Evolutionary conservation across 2,888 invertebrate genomes (phyloP).

Genomic region (Xestia xanthographa): DNA sequence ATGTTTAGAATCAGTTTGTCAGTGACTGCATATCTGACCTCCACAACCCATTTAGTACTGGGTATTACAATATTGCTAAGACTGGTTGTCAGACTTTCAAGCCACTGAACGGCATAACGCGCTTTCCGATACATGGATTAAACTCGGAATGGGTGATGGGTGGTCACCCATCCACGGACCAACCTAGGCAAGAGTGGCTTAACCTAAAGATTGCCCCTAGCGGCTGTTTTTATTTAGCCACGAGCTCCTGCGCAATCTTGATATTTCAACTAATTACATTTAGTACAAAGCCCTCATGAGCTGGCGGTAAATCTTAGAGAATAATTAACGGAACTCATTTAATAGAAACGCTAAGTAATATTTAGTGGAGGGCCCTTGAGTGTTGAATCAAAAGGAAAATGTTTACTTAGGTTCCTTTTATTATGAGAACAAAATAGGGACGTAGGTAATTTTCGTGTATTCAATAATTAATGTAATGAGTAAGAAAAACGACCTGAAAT

Average conservation of each 20-base stretch:
- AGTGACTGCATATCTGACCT: too few species aligned
- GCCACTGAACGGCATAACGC: too few species aligned
- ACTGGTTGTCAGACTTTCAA: too few species aligned
- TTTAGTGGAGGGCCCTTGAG: constrained; percentile 46
- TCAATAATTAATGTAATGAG: constrained; percentile 16
- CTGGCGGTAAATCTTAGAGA: constrained; percentile 53
- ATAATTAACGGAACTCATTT: constrained; percentile 60
- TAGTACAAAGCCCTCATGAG: constrained; percentile 49
- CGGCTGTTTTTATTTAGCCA: too few species aligned
- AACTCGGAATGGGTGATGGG: too few species aligned
- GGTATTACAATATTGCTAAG: too few species aligned
- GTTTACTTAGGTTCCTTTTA: constrained; percentile 44
- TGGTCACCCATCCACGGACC: too few species aligned
- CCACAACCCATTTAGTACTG: too few species aligned
- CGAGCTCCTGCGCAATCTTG: neutral
- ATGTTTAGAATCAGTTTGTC: too few species aligned
- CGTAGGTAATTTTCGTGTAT: constrained; percentile 9
- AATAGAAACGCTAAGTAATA: constrained; percentile 57
- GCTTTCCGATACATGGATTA: too few species aligned
- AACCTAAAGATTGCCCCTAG: too few species aligned
- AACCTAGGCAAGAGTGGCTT: too few species aligned
- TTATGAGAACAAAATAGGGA: constrained; percentile 31
- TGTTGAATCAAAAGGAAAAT: constrained; percentile 39
- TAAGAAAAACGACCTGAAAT: neutral
- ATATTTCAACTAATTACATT: constrained; percentile 46